phyloP scores from a whole-genome alignment of 1,140 invertebrate species.

The Archegozetes longisetosus region DNA sequence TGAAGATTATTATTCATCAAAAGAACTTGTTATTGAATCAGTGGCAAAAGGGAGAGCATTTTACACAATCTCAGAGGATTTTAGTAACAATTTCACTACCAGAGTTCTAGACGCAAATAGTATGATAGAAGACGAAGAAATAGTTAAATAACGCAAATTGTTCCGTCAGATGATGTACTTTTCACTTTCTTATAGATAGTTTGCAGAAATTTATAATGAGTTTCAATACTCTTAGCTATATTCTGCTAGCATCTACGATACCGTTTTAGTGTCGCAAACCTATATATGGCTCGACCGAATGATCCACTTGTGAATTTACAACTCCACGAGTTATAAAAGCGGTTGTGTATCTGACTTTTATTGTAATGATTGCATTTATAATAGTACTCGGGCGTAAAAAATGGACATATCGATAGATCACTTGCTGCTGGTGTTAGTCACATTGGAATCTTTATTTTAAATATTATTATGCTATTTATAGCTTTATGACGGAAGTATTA shows the following conservation, averaged over 20 bases:
- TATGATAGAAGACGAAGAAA: slow-evolving; percentile 11
- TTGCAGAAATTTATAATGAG: slow-evolving; percentile 1
- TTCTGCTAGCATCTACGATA: slow-evolving; percentile 1
- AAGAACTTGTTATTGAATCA: slow-evolving; percentile 6
- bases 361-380: slow-evolving; percentile 73
- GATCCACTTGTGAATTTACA: slow-evolving; percentile 84
- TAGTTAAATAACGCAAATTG: slow-evolving; percentile 22
- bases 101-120: background rate
- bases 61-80: slow-evolving; percentile 10
- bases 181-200: background rate
- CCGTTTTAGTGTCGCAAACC: slow-evolving; percentile 49
- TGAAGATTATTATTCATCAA: background rate
- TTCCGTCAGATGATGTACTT: background rate
- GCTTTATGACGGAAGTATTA: slow-evolving; percentile 77
- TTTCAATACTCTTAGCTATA: slow-evolving; percentile 1
- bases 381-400: slow-evolving; percentile 81
- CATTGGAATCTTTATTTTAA: slow-evolving; percentile 73
- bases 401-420: slow-evolving; percentile 65
- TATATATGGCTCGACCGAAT: slow-evolving; percentile 66
- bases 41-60: slow-evolving; percentile 13
- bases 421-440: slow-evolving; percentile 77
- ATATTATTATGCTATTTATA: slow-evolving; percentile 82
- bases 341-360: slow-evolving; percentile 77
- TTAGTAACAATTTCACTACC: slow-evolving; percentile 5
- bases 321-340: slow-evolving; percentile 88